These are phyloP conservation scores for Tolmerus cingulatus DNA, from an alignment of 2,888 invertebrate species.

Conservation along the genomic window DNA sequence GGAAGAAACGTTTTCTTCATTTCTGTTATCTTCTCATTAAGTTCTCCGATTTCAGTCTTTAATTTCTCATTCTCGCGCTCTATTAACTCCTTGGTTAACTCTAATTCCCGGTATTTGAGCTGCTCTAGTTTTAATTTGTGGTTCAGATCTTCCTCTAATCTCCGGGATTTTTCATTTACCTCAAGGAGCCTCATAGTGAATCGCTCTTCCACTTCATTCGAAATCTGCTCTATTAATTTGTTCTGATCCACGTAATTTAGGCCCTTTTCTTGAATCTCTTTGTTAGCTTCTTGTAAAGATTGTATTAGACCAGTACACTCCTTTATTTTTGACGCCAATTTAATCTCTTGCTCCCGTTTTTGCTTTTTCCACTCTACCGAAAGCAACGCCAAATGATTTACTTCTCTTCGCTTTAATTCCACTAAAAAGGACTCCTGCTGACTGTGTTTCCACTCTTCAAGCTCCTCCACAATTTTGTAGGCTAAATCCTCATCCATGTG, in stretches of 20 bases:
- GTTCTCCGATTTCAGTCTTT: conserved; percentile 52
- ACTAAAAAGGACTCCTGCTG: conserved; percentile 71
- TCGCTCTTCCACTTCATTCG: conserved; percentile 69
- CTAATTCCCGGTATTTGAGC: conserved; percentile 64
- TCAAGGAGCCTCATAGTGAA: conserved; percentile 69
- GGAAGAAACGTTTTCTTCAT: conserved; percentile 69
- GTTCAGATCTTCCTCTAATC: conserved; percentile 69
- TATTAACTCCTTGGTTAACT: conserved; percentile 60
- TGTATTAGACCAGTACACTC: conserved; percentile 70
- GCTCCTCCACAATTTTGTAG: conserved; percentile 70
- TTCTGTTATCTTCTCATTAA: conserved; percentile 58
- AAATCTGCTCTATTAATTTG: conserved; percentile 64
- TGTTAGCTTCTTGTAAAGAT: conserved; percentile 64
- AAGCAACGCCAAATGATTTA: conserved; percentile 66
- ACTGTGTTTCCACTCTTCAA: conserved; percentile 77
- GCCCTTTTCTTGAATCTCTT: conserved; percentile 46
- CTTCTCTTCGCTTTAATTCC: conserved; percentile 70
- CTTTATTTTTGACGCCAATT: conserved; percentile 68
- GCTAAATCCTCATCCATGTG: conserved; percentile 56
- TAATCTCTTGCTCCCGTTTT: conserved; percentile 67
- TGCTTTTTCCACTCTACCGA: conserved; percentile 69
- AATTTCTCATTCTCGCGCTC: conserved; percentile 62
- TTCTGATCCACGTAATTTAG: conserved; percentile 47
- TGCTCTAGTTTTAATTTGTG: conserved; percentile 66
- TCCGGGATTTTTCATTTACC: conserved; percentile 67